Evolutionary conservation across 2,113 vertebrate genomes (phyloP).

Genomic region (Melanerpes aurifrons): DNA sequence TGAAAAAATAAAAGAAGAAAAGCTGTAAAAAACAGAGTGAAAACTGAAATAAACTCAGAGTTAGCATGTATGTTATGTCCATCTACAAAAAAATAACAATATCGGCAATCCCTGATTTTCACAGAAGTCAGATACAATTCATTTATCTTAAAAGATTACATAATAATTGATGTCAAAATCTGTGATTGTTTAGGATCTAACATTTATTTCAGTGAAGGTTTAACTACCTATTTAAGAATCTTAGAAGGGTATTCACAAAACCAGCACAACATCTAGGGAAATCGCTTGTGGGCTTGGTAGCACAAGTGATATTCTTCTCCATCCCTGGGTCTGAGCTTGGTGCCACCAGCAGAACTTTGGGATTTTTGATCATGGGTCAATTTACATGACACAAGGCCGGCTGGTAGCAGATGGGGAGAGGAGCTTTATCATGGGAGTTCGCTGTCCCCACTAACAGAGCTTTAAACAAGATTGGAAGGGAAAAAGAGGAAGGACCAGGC

Average conservation of each 20-base stretch:
- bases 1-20: background rate
- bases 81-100: background rate
- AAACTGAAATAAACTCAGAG: constrained; percentile 13
- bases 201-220: background rate
- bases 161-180: background rate
- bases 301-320: too few species aligned
- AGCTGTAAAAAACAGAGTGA: background rate
- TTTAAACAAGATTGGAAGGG: too few species aligned
- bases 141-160: background rate
- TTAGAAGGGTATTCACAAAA: background rate
- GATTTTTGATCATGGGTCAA: too few species aligned
- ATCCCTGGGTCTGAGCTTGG: too few species aligned
- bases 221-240: background rate
- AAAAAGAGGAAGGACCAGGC: too few species aligned
- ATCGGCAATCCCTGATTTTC: background rate
- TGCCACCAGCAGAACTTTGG: too few species aligned
- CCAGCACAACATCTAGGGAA: background rate
- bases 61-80: constrained; percentile 18
- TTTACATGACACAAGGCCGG: too few species aligned
- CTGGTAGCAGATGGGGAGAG: too few species aligned
- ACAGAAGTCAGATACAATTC: constrained; percentile 6
- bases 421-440: too few species aligned
- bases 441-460: too few species aligned
- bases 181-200: background rate
- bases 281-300: too few species aligned